These are phyloP conservation scores for Sturnira hondurensis DNA, from an alignment of 2,113 vertebrate genomes.

Conservation along the genomic window DNA sequence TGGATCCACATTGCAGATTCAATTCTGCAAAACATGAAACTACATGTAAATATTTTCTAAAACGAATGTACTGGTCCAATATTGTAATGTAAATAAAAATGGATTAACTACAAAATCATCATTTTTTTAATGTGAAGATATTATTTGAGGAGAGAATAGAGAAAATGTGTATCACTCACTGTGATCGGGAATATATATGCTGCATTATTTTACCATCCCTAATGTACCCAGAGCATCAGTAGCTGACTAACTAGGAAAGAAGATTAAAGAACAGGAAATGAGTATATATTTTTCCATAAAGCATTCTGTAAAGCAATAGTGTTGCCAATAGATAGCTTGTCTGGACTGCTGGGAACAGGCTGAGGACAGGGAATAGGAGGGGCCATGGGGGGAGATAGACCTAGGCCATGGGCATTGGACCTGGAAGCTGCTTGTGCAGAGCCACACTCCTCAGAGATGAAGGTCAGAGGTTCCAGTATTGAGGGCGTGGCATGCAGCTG, in stretches of 20 bases:
- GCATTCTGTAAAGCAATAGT: background rate
- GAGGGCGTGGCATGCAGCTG: too few species aligned
- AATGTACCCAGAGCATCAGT: background rate
- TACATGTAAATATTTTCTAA: constrained; percentile 20
- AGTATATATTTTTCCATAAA: background rate
- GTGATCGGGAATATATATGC: background rate
- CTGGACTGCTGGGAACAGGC: too few species aligned
- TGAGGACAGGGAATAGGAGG: too few species aligned
- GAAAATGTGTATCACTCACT: background rate
- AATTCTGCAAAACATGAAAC: constrained; percentile 51
- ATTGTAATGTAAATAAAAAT: constrained; percentile 21
- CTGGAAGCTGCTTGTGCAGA: too few species aligned
- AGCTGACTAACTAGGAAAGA: background rate
- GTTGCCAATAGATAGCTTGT: too few species aligned
- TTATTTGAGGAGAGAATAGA: background rate
- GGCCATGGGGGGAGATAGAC: too few species aligned
- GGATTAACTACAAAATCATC: background rate
- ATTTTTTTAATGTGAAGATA: background rate
- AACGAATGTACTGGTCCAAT: background rate
- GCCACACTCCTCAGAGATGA: too few species aligned
- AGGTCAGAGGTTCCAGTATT: too few species aligned
- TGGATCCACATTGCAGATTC: constrained; percentile 29
- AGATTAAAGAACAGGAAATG: background rate
- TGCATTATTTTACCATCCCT: background rate
- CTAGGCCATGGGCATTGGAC: too few species aligned